Percentiles rank a stretch among this genome's conserved stretches.
These are phyloP conservation scores for Engystomops pustulosus DNA, from an alignment of 2,113 vertebrate genomes.

Conservation along the genomic window DNA sequence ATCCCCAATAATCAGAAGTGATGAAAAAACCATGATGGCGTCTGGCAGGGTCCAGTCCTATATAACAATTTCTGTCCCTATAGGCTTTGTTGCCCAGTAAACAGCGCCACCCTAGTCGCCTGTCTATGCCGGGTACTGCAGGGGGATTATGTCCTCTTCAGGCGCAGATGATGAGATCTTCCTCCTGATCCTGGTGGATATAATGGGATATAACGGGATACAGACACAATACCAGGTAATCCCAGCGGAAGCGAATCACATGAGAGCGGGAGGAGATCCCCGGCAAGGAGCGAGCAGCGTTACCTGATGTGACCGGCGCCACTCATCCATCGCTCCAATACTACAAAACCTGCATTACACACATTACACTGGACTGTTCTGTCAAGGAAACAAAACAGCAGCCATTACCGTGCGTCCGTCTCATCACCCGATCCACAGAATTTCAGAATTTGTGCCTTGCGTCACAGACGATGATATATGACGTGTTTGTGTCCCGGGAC, in stretches of 20 bases:
- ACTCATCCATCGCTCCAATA: conserved; percentile 68
- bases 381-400: conserved; percentile 46
- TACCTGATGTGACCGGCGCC: conserved; percentile 73
- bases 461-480: too few relatives aligned
- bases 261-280: not conserved
- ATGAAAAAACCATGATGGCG: too few relatives aligned
- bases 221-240: too few relatives aligned
- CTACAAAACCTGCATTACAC: conserved; percentile 5
- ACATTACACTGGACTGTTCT: conserved; percentile 17
- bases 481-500: not conserved
- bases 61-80: too few relatives aligned
- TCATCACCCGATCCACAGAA: not conserved
- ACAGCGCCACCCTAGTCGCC: not conserved
- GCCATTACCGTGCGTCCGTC: conserved; percentile 1
- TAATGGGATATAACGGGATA: not conserved
- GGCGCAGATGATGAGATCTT: not conserved
- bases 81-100: not conserved
- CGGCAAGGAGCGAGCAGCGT: not conserved
- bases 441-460: too few relatives aligned
- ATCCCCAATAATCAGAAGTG: too few relatives aligned
- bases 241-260: not conserved
- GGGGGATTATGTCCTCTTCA: not conserved
- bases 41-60: too few relatives aligned
- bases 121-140: not conserved
- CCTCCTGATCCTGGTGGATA: not conserved